Percentiles rank a stretch among this genome's conserved stretches.
phyloP scores from a whole-genome alignment of 2,888 invertebrate genomes.

The Callyntrura sp. region DNA sequence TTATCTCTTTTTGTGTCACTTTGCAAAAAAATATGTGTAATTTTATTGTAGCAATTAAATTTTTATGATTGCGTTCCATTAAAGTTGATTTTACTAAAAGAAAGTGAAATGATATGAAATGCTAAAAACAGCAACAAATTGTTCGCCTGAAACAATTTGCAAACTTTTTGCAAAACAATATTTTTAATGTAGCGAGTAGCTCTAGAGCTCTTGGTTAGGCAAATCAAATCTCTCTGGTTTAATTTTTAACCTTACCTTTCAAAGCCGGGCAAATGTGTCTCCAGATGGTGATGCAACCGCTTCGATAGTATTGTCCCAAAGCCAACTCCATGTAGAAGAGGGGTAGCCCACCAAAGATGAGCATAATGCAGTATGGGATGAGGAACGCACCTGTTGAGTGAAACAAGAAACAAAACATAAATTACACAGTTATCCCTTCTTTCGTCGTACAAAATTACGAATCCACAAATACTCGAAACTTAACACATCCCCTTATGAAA shows the following conservation, averaged over 20 bases:
- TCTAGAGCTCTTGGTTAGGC: background rate
- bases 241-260: conserved; percentile 90
- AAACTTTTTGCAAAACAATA: background rate
- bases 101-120: background rate
- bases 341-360: conserved; percentile 96
- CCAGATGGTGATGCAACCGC: conserved; percentile 97
- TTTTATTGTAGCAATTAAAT: background rate
- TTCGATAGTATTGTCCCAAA: conserved; percentile 96
- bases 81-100: background rate
- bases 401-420: background rate
- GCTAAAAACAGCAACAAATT: background rate
- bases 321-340: conserved; percentile 96
- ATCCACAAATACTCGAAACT: background rate
- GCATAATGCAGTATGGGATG: conserved; percentile 96
- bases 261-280: conserved; percentile 96
- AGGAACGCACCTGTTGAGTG: conserved; percentile 92
- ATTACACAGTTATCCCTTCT: conserved; percentile 5
- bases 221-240: background rate
- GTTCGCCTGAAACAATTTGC: background rate
- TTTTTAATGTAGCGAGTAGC: background rate
- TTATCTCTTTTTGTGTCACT: background rate
- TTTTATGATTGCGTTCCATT: conserved; percentile 7
- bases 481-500: background rate
- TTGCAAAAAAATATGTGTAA: background rate
- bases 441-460: background rate